Evolutionary conservation across 2,888 invertebrate genomes (phyloP), one percentile per base, ranked within the genome.

Genomic region (Aphodius sticticus): DNA sequence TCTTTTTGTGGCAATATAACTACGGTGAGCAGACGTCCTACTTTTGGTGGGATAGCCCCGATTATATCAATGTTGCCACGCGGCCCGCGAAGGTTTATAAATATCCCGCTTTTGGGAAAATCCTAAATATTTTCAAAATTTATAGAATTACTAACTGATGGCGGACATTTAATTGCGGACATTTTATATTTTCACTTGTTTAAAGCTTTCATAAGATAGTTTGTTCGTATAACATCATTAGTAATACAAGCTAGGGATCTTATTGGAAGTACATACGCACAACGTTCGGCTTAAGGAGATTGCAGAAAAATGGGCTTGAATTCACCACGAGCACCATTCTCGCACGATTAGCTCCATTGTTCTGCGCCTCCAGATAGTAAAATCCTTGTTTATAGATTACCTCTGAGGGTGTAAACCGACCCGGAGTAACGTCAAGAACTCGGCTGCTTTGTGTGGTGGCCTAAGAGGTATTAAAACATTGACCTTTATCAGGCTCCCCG

Each of bases 381-480:
- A 53, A 53, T 53, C 53, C 53, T 53, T 53, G 53, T 53, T 53
- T 53, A 53, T 53, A 53, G 53, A 53, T 53, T 53, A 53, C 53
- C 53, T 53, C 53, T 7, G 6, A 53, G 53, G 7, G 53, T 53
- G 53, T 5, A 53, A 53, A 53, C 53, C 53, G 53, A 53, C 53
- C 53, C 53, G 53, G 53, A 53, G 53, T 53, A 53, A 53, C 53
- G 53, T 2, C 53, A 53, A 53, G 12, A 7, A 53, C 53, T 53
- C 53, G 53, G 53, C 53, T 53, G 53, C 53, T 53, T 53, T 53
- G 53, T 53, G 53, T 53, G 12, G 12, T 26, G 12, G 53, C 53
- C 53, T 12, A 53, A 53, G 53, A 53, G 53, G 53, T 53, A 53
- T 53, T 53, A 53, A 53, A 53, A 53, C 53, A 53, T 53, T 53